Evolutionary conservation across 2,888 invertebrate genomes (phyloP).

Genomic region (Eilema caniola): DNA sequence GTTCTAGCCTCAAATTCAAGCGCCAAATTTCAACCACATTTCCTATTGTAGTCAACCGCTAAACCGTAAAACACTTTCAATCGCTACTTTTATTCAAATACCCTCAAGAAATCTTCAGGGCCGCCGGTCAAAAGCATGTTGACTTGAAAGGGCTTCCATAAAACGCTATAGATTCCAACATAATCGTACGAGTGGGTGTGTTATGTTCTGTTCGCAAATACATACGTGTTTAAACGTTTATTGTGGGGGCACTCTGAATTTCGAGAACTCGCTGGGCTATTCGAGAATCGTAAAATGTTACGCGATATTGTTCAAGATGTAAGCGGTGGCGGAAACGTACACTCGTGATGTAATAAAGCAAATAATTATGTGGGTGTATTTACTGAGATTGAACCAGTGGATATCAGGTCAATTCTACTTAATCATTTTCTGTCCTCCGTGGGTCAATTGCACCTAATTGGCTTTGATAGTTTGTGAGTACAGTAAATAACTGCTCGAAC

Average conservation of each 20-base stretch:
- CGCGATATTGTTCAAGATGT: conserved; percentile 9
- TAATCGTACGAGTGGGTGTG: conserved; percentile 29
- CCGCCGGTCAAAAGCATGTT: conserved; percentile 21
- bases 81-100: conserved; percentile 23
- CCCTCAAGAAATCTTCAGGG: conserved; percentile 13
- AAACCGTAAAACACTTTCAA: conserved; percentile 19
- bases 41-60: conserved; percentile 15
- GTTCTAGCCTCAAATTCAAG: background rate
- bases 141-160: conserved; percentile 15
- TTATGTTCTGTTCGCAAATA: conserved; percentile 21
- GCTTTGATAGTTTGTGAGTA: no score
- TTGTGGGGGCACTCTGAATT: conserved; percentile 37
- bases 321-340: conserved; percentile 12
- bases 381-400: no score
- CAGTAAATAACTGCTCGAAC: no score
- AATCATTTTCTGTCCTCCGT: no score
- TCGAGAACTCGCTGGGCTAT: conserved; percentile 27
- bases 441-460: no score
- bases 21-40: background rate
- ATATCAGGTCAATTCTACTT: no score
- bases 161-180: conserved; percentile 29
- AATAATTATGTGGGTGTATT: no score
- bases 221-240: conserved; percentile 38
- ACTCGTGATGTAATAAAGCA: background rate
- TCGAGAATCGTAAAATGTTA: conserved; percentile 46